A percentile compares a stretch with the other conserved stretches of the same genome.
phyloP scores from a whole-genome alignment of 1,140 invertebrate genomes.

The Drosophila seguyi region DNA sequence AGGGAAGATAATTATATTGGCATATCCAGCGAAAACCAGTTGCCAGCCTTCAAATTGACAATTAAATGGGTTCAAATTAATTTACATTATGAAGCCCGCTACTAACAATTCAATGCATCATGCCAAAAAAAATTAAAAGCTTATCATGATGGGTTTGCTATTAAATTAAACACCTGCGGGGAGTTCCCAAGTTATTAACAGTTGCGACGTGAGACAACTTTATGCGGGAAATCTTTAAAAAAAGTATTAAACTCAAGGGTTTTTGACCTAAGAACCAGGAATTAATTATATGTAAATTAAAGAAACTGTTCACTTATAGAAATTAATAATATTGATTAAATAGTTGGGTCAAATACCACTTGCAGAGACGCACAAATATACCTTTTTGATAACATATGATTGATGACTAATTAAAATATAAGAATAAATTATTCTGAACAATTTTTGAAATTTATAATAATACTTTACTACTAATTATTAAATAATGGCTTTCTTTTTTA shows the following conservation, averaged over 20 bases:
- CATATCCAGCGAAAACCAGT: slow-evolving; percentile 25
- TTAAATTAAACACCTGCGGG: slow-evolving; percentile 20
- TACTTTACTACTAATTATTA: too few relatives aligned
- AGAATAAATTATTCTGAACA: too few relatives aligned
- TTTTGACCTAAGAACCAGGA: background rate
- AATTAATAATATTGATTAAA: background rate
- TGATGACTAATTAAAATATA: too few relatives aligned
- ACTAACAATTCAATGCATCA: background rate
- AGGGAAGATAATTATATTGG: slow-evolving; percentile 23
- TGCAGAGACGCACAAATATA: too few relatives aligned
- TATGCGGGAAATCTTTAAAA: background rate
- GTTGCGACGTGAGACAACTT: slow-evolving; percentile 1
- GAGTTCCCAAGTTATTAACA: slow-evolving; percentile 5
- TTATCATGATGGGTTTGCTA: slow-evolving; percentile 19
- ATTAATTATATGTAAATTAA: background rate
- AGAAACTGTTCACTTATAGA: background rate
- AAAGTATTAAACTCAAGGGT: background rate
- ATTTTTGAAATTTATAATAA: too few relatives aligned
- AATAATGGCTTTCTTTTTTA: too few relatives aligned
- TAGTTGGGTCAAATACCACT: background rate
- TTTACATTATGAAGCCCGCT: slow-evolving; percentile 6
- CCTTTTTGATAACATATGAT: too few relatives aligned
- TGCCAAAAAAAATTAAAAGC: background rate
- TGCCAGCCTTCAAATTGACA: slow-evolving; percentile 26
- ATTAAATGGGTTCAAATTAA: slow-evolving; percentile 34